Base-by-base conservation (phyloP, 2,888 invertebrate genomes). In the Apodemia zela region DNA sequence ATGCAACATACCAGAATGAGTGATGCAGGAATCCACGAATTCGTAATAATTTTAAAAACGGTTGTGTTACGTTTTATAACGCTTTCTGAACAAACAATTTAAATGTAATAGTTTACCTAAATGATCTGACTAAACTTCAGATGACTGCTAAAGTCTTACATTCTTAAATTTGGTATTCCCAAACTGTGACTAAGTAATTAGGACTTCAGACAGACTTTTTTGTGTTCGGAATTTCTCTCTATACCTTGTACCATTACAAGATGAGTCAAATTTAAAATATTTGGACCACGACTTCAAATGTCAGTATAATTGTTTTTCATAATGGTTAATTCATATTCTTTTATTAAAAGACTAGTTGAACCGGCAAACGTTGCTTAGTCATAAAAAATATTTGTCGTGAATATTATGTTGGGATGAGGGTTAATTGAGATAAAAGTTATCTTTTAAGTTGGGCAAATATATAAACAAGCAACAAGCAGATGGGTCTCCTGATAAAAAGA, bases 91-190 rank as follows among this genome's bases (percentile, higher is more conserved):
- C 42, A 15, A 42, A 42, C 42, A 42, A 42, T 15, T 42, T n/a
- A 47, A 17, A 47, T 47, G 8, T 17, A 8, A 47, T 17, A 47
- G 47, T 47, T 47, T 47, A 47, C 47, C 8, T 17, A 17, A 47
- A 8, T n/a, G 47, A 17, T 17, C 17, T 47, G 47, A 47, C 47
- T 47, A 17, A 47, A 17, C 47, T 47, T 17, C 3, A 47, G 47
- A 17, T 17, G 47, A 47, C 17, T 17, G 47, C 47, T 17, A 47
- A 47, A 47, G 47, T 17, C 8, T 17, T 1, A 45, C 45, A 17
- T 45, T 45, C n/a, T 47, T 47, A 8, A 17, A 47, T 47, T 21
- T 60, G 59, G 66, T 67, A 63, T 60, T 61, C 67, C 65, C 63
- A 61, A 8, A 38, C 25, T 33, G 17, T 68, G 63, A 65, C 42